phyloP scores from a whole-genome alignment of 2,797 vertebrate species.

The Bryconaethiops microstoma region DNA sequence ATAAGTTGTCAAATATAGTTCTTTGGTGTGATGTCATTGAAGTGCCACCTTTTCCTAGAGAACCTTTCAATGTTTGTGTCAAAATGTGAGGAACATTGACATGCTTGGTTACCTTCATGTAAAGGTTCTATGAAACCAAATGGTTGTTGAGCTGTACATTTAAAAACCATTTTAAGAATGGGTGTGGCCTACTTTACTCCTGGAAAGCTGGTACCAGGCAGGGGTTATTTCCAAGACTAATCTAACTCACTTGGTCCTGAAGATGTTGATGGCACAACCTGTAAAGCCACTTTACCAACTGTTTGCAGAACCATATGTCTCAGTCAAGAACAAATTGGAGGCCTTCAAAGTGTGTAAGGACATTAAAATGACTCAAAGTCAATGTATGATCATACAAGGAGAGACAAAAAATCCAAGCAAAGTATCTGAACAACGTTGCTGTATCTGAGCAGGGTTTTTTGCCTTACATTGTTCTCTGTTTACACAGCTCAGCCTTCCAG shows the following conservation, averaged over 20 bases:
- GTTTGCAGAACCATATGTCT: neutral
- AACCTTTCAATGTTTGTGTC: too few relatives aligned
- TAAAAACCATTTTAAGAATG: neutral
- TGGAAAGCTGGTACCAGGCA: neutral
- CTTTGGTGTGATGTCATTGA: too few relatives aligned
- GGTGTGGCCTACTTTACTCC: neutral
- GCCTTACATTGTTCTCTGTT: slow-evolving; percentile 25
- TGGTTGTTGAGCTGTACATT: neutral
- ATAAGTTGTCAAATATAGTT: too few relatives aligned
- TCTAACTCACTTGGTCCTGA: neutral
- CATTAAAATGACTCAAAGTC: neutral
- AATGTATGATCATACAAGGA: too few relatives aligned
- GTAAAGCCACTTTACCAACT: neutral
- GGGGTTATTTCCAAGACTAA: neutral
- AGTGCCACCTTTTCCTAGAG: too few relatives aligned
- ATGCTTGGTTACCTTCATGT: neutral
- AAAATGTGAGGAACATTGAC: too few relatives aligned
- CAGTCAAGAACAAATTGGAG: neutral
- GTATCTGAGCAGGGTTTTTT: slow-evolving; percentile 32
- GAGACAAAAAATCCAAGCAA: slow-evolving; percentile 5
- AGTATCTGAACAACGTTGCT: slow-evolving; percentile 19
- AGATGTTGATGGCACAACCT: neutral
- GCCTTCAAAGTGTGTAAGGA: neutral
- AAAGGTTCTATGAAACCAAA: neutral
- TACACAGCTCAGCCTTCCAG: slow-evolving; percentile 17